Conservation (phyloP, 1,140 invertebrate genomes). For the Whitmania pigra region DNA sequence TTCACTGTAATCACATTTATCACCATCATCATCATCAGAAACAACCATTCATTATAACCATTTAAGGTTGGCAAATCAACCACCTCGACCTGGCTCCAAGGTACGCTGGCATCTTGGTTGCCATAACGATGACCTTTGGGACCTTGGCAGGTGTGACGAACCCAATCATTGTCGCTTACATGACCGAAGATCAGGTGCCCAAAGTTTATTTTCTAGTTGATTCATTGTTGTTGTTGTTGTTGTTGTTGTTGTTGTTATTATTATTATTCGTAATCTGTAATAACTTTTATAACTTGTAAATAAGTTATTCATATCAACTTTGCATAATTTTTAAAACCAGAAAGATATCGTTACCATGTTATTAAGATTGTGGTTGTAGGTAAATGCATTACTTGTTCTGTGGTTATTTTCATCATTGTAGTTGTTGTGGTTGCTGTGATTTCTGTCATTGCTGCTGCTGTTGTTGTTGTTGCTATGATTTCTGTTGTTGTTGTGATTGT, state of each 20-base stretch:
- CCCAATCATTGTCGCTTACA: constrained; percentile 31
- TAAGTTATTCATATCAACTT: no score
- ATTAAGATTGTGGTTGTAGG: not conserved
- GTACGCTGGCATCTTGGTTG: constrained; percentile 32
- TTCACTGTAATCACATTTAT: no score
- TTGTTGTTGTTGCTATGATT: not conserved
- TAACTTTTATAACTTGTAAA: no score
- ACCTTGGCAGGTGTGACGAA: constrained; percentile 30
- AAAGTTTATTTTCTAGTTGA: no score
- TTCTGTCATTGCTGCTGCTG: not conserved
- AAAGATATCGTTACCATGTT: not conserved
- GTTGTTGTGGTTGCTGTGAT: not conserved
- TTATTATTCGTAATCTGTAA: no score
- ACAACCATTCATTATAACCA: not conserved
- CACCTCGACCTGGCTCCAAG: constrained; percentile 34
- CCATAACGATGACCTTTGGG: constrained; percentile 31
- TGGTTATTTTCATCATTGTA: no score
- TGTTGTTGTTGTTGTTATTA: constrained; percentile 7
- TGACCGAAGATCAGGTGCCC: constrained; percentile 29
- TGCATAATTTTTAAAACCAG: not conserved
- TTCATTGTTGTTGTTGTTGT: not conserved
- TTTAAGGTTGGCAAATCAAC: constrained; percentile 37
- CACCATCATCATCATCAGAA: no score
- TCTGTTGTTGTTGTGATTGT: constrained; percentile 10
- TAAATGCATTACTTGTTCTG: no score